Evolutionary conservation across 2,888 invertebrate species (phyloP).

Genomic region (Patella caerulea): DNA sequence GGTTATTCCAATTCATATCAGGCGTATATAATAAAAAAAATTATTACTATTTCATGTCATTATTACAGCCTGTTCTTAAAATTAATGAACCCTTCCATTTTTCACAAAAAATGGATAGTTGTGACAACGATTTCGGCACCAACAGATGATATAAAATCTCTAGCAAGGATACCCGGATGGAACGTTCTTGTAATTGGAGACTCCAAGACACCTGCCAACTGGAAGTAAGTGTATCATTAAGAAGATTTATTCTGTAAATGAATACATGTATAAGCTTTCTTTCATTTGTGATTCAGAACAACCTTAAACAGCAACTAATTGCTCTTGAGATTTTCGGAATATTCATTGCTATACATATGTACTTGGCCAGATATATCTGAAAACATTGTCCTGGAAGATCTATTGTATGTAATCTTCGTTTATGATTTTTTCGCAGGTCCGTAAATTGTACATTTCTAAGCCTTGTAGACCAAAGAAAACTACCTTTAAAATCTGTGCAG

Average conservation of each 20-base stretch:
- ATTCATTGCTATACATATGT: too few species aligned
- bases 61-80: too few species aligned
- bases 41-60: too few species aligned
- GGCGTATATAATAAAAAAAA: too few species aligned
- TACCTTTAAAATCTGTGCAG: background rate
- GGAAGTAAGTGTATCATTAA: background rate
- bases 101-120: background rate
- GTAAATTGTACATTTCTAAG: slow-evolving; percentile 26
- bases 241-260: too few species aligned
- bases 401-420: background rate
- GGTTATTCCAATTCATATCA: too few species aligned
- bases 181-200: background rate
- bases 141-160: background rate
- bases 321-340: too few species aligned
- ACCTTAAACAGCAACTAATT: too few species aligned
- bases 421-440: slow-evolving; percentile 13
- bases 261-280: too few species aligned
- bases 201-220: background rate
- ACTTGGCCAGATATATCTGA: background rate
- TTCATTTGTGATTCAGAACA: too few species aligned
- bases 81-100: too few species aligned
- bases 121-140: background rate
- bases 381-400: background rate
- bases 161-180: background rate
- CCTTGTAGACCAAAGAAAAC: slow-evolving; percentile 7